These are phyloP conservation scores for Drosophila serrata DNA, from an alignment of 1,140 invertebrate species.

Conservation along the genomic window DNA sequence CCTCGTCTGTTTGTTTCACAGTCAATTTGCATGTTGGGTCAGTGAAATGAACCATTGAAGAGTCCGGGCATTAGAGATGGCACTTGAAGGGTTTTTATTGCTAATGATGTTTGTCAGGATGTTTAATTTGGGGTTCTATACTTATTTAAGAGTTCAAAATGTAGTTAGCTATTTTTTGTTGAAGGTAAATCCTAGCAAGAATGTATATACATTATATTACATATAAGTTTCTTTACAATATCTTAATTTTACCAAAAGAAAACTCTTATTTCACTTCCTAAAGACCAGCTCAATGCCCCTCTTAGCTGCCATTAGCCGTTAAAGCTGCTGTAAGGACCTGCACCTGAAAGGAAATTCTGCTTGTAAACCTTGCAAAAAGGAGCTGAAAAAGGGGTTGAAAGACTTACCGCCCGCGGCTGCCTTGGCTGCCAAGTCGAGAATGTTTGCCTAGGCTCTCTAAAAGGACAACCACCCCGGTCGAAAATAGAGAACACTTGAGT, in stretches of 20 bases:
- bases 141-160: too few relatives aligned
- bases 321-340: slow-evolving; percentile 56
- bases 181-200: neutral
- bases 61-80: slow-evolving; percentile 1
- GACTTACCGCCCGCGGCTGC: slow-evolving; percentile 23
- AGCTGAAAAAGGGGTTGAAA: slow-evolving; percentile 18
- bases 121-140: neutral
- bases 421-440: slow-evolving; percentile 36
- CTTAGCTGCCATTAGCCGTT: slow-evolving; percentile 51
- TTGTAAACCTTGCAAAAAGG: slow-evolving; percentile 7
- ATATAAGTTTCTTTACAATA: neutral
- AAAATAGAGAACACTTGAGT: slow-evolving; percentile 45
- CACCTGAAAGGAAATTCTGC: slow-evolving; percentile 34
- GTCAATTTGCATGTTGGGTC: slow-evolving; percentile 50
- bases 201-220: neutral
- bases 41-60: slow-evolving; percentile 32
- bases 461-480: slow-evolving; percentile 42
- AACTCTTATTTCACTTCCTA: neutral
- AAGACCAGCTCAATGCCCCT: slow-evolving; percentile 36
- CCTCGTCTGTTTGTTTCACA: slow-evolving; percentile 27
- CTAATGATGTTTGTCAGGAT: neutral
- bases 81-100: too few relatives aligned
- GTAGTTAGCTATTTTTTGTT: fast-evolving
- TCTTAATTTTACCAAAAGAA: neutral
- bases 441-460: slow-evolving; percentile 50